These are phyloP conservation scores for Centropus unirufus DNA, from an alignment of 2,113 vertebrate genomes.

Conservation along the genomic window DNA sequence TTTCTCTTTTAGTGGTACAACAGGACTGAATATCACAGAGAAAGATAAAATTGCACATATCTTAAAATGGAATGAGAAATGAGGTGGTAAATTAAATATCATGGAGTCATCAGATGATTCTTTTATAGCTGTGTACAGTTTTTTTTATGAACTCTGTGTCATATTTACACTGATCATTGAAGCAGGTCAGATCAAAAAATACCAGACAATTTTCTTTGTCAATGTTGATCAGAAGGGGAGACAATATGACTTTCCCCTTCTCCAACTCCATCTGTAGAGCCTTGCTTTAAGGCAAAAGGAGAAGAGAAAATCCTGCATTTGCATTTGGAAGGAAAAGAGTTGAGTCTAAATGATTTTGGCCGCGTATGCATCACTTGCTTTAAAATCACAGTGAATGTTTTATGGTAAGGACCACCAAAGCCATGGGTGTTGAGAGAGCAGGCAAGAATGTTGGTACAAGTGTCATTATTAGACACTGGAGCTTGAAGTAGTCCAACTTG, in stretches of 20 bases:
- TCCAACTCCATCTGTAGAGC: neutral
- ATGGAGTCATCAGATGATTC: neutral
- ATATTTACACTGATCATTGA: neutral
- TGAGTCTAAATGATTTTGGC: neutral
- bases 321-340: neutral
- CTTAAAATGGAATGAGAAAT: neutral
- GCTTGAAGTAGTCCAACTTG: neutral
- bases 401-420: neutral
- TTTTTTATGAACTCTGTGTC: neutral
- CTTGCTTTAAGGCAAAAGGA: neutral
- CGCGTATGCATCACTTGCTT: neutral
- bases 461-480: neutral
- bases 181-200: neutral
- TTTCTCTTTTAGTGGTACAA: neutral
- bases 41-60: conserved; percentile 19
- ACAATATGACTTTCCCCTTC: neutral
- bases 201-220: neutral
- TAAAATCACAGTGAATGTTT: neutral
- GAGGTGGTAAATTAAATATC: neutral
- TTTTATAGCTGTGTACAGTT: neutral
- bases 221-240: neutral
- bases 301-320: neutral
- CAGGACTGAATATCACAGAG: neutral
- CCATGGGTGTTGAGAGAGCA: accelerated
- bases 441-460: neutral